Conservation (phyloP, 1,140 invertebrate genomes). For the Drosophila elegans region DNA sequence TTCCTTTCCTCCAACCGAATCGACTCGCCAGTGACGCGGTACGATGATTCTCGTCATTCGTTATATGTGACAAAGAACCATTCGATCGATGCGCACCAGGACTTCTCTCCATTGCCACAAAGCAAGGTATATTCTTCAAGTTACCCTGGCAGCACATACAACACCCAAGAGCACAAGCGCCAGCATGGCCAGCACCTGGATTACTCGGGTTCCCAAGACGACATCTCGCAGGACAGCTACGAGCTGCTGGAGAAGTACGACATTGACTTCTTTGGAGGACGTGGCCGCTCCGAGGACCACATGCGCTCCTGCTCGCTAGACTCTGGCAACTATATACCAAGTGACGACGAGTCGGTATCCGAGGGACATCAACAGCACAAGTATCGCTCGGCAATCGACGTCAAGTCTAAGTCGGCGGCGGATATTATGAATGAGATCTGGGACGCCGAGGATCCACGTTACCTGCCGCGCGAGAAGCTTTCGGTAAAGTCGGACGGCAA, state of each 20-base stretch:
- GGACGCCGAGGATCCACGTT: conserved; percentile 88
- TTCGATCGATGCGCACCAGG: conserved; percentile 80
- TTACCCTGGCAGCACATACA: conserved; percentile 91
- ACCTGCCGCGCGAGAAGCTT: conserved; percentile 88
- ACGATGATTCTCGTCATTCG: conserved; percentile 89
- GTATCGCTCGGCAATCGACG: conserved; percentile 81
- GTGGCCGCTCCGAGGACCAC: conserved; percentile 81
- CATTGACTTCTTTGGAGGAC: conserved; percentile 86
- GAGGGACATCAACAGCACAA: conserved; percentile 85
- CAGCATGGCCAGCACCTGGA: conserved; percentile 87
- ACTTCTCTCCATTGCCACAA: conserved; percentile 73
- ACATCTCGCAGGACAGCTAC: conserved; percentile 95
- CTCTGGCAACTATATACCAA: conserved; percentile 89
- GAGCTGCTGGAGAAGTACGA: conserved; percentile 92
- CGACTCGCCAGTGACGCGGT: conserved; percentile 91
- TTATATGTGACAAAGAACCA: conserved; percentile 85
- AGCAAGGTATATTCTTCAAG: conserved; percentile 92
- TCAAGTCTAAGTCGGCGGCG: conserved; percentile 87
- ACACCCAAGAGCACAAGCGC: conserved; percentile 86
- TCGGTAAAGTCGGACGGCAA: conserved; percentile 89
- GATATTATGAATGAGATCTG: conserved; percentile 87
- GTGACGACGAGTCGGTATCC: conserved; percentile 88
- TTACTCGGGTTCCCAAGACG: conserved; percentile 91
- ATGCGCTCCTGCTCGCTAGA: conserved; percentile 89
- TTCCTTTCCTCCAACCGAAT: conserved; percentile 85